phyloP scores from a whole-genome alignment of 2,797 vertebrate genomes.

The Enteromius viviparus region DNA sequence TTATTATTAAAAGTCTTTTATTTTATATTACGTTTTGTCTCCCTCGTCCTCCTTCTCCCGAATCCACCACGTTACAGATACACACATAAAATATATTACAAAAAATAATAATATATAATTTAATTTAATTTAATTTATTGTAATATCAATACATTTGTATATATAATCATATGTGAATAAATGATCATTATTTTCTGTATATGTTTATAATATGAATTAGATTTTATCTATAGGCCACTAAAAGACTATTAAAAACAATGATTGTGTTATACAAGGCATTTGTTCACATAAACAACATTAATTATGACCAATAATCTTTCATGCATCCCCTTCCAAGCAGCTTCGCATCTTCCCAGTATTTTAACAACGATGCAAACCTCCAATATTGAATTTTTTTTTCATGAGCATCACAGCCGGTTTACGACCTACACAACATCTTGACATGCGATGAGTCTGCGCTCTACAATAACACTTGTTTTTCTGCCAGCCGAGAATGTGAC shows the following conservation, averaged over 20 bases:
- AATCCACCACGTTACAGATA: too few species aligned
- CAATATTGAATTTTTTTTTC: conserved; percentile 73
- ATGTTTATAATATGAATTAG: too few species aligned
- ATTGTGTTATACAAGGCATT: not conserved
- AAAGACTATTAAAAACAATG: not conserved
- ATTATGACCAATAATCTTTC: conserved; percentile 12
- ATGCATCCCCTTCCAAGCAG: not conserved
- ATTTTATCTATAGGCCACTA: not conserved
- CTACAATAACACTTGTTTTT: conserved; percentile 72
- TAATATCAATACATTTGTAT: too few species aligned
- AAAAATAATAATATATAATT: too few species aligned
- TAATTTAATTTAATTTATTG: too few species aligned
- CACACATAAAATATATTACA: too few species aligned
- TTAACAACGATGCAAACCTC: conserved; percentile 40
- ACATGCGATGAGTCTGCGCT: conserved; percentile 71
- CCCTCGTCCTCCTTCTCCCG: too few species aligned
- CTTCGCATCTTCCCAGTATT: not conserved
- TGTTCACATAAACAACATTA: not conserved
- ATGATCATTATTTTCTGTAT: too few species aligned
- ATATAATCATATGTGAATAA: too few species aligned
- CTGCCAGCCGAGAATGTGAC: conserved; percentile 63
- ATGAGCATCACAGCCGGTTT: conserved; percentile 64
- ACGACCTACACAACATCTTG: conserved; percentile 67
- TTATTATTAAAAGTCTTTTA: too few species aligned
- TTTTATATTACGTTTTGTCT: too few species aligned